Base-by-base conservation (phyloP, 2,797 vertebrate genomes). In the Eupleurogrammus muticus region DNA sequence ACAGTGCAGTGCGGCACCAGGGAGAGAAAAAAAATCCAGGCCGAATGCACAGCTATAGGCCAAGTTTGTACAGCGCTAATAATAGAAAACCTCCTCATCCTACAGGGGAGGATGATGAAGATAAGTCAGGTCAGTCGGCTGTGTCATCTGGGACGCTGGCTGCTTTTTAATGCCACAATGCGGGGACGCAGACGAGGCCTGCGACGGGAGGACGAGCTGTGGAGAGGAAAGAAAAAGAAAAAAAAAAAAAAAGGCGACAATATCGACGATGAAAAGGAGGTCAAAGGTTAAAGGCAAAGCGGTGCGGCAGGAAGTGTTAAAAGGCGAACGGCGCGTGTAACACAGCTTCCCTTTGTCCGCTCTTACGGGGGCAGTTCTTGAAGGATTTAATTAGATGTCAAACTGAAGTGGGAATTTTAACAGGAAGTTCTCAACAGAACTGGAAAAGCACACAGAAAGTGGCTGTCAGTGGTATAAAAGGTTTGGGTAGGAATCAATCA, bases 1-100 rank as follows among this genome's bases (percentile, higher is more conserved):
- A 4, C 5, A 7, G 68, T 58, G 67, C 73, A 44, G 57, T 4
- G 73, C 61, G 5, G 50, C 62, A 44, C 42, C 2, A n/a, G n/a
- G n/a, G n/a, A n/a, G n/a, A n/a, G 9, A 80, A 83, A 82, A 28
- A 83, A 82, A n/a, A n/a, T n/a, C 55, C 73, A 80, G 84, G 82
- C 66, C 73, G 38, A 62, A 51, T 8, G 56, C 48, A 44, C 50
- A 54, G 75, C 80, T 69, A 69, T 54, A 79, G 68, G 79, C 82
- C 75, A 47, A 49, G 62, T 79, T 61, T 79, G 65, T 61, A 14
- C 75, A 1, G 35, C 0, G 57, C 80, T 90, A 87, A 84, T 81
- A 75, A 71, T 84, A 90, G 78, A 54, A 47, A 9, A 9, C 2
- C 71, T 20, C 76, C 34, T 76, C 77, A 70, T 85, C 79, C 73